phyloP scores from a whole-genome alignment of 2,888 invertebrate species.

The Drosophila imparisetae region DNA sequence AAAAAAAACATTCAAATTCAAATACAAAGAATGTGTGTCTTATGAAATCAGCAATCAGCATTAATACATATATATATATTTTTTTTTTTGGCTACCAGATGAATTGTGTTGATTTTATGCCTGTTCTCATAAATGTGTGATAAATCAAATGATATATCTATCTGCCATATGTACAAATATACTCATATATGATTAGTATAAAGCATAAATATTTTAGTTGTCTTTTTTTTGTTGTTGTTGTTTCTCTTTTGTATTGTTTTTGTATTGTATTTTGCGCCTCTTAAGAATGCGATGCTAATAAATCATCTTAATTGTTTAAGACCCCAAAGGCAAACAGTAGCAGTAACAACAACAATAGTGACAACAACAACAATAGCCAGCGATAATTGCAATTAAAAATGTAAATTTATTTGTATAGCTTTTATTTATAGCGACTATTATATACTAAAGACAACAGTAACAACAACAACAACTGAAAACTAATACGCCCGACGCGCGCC shows the following conservation, averaged over 20 bases:
- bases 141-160: conserved; percentile 62
- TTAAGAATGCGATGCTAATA: conserved; percentile 73
- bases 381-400: conserved; percentile 80
- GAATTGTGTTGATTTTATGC: conserved; percentile 60
- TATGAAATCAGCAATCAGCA: conserved; percentile 65
- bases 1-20: conserved; percentile 1
- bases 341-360: conserved; percentile 30
- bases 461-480: conserved; percentile 25
- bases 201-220: conserved; percentile 67
- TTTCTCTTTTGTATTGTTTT: conserved; percentile 25
- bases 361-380: conserved; percentile 53
- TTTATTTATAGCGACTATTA: conserved; percentile 73
- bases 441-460: conserved; percentile 15
- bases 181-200: conserved; percentile 41
- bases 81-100: conserved; percentile 37
- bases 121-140: conserved; percentile 49
- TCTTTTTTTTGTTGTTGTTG: conserved; percentile 23
- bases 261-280: conserved; percentile 50
- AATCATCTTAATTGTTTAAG: conserved; percentile 75
- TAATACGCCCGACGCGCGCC: conserved; percentile 71
- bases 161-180: conserved; percentile 27
- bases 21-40: conserved; percentile 25
- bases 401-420: conserved; percentile 74
- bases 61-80: not conserved
- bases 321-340: conserved; percentile 77